Evolutionary conservation across 2,797 vertebrate species (phyloP).

Genomic region (Acanthurus tractus): DNA sequence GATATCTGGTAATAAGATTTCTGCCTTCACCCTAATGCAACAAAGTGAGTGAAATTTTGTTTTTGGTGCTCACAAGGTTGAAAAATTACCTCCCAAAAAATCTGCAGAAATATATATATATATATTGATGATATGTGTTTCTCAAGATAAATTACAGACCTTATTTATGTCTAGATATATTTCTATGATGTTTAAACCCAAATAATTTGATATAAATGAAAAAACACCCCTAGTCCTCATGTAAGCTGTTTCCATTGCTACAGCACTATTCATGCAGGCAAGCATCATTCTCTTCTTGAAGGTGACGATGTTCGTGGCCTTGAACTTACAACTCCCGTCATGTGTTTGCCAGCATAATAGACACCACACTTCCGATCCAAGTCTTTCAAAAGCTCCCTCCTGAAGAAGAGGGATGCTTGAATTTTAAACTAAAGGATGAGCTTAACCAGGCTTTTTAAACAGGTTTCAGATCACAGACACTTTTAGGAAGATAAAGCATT

Average conservation of each 20-base stretch:
- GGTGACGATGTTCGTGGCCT: conserved; percentile 57
- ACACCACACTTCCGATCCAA: conserved; percentile 14
- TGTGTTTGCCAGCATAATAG: conserved; percentile 40
- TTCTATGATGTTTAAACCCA: too few species aligned
- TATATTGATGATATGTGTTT: background rate
- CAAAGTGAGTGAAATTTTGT: too few species aligned
- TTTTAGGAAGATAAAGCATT: conserved; percentile 13
- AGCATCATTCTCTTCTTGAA: conserved; percentile 29
- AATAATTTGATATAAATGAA: too few species aligned
- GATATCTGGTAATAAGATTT: background rate
- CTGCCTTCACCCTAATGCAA: background rate
- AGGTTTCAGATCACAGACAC: conserved; percentile 3
- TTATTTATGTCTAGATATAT: background rate
- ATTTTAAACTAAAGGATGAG: conserved; percentile 31
- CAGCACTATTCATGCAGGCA: conserved; percentile 29
- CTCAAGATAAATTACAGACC: background rate
- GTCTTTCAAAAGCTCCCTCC: conserved; percentile 37
- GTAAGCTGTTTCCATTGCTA: conserved; percentile 17
- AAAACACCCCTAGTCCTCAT: background rate
- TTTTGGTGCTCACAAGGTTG: background rate
- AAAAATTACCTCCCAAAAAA: background rate
- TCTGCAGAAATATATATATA: background rate
- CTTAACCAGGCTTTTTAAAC: conserved; percentile 19
- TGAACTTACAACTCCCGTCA: conserved; percentile 47
- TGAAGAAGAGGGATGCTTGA: conserved; percentile 33